A percentile compares a stretch with the other conserved stretches of the same genome.
Evolutionary conservation across 2,113 vertebrate species (phyloP).

Genomic region (Conger conger): DNA sequence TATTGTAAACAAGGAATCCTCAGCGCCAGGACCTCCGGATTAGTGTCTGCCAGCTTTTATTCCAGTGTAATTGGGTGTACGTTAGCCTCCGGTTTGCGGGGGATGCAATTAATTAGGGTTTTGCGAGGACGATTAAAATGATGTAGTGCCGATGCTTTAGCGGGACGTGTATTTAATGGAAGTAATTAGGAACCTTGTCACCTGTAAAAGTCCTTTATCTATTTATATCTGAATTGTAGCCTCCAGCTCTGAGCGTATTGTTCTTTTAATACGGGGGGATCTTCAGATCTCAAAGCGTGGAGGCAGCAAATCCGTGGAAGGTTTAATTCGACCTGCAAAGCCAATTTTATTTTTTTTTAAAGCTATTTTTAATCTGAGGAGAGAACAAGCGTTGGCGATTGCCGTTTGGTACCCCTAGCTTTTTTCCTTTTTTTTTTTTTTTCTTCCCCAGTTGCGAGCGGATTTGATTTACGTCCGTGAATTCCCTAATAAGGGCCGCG

Average conservation of each 20-base stretch:
- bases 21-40: background rate
- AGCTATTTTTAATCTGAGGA: slow-evolving; percentile 38
- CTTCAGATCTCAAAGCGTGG: slow-evolving; percentile 15
- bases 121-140: slow-evolving; percentile 70
- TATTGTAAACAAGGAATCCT: background rate
- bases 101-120: slow-evolving; percentile 73
- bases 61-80: slow-evolving; percentile 66
- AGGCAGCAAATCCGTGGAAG: slow-evolving; percentile 44
- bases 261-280: slow-evolving; percentile 47
- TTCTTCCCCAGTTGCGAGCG: background rate
- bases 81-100: slow-evolving; percentile 67
- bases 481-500: slow-evolving; percentile 68
- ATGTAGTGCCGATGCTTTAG: slow-evolving; percentile 62
- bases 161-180: slow-evolving; percentile 55
- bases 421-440: too few relatives aligned
- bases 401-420: too few relatives aligned
- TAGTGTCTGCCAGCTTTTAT: slow-evolving; percentile 58
- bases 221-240: slow-evolving; percentile 42
- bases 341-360: slow-evolving; percentile 35
- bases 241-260: slow-evolving; percentile 4
- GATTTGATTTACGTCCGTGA: slow-evolving; percentile 34
- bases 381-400: slow-evolving; percentile 10
- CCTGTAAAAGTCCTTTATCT: slow-evolving; percentile 56
- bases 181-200: slow-evolving; percentile 69
- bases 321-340: slow-evolving; percentile 56